Percentiles rank a stretch among this genome's conserved stretches.
phyloP scores from a whole-genome alignment of 53 echinoderm and acorn worm species.

The Crossaster papposus region DNA sequence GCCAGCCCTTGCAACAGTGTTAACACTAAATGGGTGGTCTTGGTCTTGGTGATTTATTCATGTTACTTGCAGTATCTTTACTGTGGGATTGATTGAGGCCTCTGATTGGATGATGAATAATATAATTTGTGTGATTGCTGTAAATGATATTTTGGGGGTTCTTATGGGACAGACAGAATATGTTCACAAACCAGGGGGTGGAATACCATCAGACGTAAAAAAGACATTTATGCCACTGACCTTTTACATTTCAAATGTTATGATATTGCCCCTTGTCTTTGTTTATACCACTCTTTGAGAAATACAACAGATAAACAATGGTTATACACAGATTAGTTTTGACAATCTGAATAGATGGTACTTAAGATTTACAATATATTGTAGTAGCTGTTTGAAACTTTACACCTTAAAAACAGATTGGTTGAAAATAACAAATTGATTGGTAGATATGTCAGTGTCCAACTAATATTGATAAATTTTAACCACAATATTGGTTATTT shows the following conservation, averaged over 20 bases:
- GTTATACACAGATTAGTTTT: no score
- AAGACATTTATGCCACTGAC: neutral
- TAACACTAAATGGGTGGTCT: slow-evolving; percentile 46
- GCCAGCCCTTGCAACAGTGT: neutral
- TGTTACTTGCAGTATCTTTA: neutral
- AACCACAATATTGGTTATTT: no score
- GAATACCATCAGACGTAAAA: neutral
- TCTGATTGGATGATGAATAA: neutral
- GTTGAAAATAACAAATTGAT: no score
- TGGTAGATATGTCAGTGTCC: no score
- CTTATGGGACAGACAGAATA: neutral
- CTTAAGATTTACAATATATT: no score
- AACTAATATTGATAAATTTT: no score
- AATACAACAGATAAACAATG: no score
- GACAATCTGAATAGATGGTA: no score
- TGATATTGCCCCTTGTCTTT: no score
- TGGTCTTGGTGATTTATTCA: slow-evolving; percentile 23
- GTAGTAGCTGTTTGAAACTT: no score
- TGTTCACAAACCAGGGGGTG: slow-evolving; percentile 1
- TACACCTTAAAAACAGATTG: no score
- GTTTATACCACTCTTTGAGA: no score
- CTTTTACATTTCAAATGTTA: neutral
- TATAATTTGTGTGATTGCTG: neutral
- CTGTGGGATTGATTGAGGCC: neutral
- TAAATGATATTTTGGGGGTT: neutral